Base-by-base conservation (phyloP, 2,113 vertebrate genomes). In the Pseudopodoces humilis region DNA sequence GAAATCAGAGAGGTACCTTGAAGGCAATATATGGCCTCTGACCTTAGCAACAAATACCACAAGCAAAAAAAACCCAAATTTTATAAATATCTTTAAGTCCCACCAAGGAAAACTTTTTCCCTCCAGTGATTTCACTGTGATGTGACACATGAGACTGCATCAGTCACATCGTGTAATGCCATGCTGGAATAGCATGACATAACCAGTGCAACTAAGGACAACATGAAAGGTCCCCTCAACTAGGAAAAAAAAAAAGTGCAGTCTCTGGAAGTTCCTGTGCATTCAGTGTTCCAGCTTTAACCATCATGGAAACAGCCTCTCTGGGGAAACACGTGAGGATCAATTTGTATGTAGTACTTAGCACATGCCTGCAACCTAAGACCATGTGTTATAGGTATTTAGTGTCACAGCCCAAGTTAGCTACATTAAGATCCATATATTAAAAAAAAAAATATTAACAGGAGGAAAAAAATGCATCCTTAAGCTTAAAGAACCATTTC, bases 141-240 rank as follows among this genome's bases (percentile, higher is more conserved):
- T 95, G 94, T 95, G 95, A 96, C 96, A 95, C 95, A 94, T 71
- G 95, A 96, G 96, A 90, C 88, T 94, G 95, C 95, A 96, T 91
- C 96, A 97, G 96, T 96, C 96, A 96, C 95, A 97, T 97, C 94
- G 30, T 65, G 93, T 96, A 97, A 96, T 71, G 69, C 94, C 94
- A 78, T 13, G 78, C 86, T 91, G 88, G 68, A 88, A 43, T 31
- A 88, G 94, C 83, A 84, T 96, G 97, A 97, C 95, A 97, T 95
- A 94, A 94, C 95, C 96, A 94, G 97, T 97, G 97, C 96, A 97
- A 53, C 87, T 95, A 79, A 97, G 97, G 97, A 97, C 97, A 97
- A 80, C 80, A 44, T 3, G 41, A 91, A 92, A 94, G 67, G 78
- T 72, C 82, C 65, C 88, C 79, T 70, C 71, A 92, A 95, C 81